These are phyloP conservation scores for Semicossyphus pulcher DNA, from an alignment of 2,113 vertebrate genomes.

Conservation along the genomic window DNA sequence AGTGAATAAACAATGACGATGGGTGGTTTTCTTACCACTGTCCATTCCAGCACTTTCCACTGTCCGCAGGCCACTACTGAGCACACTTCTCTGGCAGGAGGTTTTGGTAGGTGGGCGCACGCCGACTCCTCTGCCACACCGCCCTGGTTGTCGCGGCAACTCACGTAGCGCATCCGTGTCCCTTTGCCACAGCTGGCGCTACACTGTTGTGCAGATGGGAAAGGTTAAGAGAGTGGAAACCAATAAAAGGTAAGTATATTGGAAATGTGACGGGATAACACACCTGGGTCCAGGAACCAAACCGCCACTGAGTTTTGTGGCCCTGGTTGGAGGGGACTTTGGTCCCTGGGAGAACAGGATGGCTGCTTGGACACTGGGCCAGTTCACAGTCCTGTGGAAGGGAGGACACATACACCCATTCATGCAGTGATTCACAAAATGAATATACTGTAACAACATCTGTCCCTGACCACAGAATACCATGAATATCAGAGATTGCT, in stretches of 20 bases:
- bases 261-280: slow-evolving; percentile 39
- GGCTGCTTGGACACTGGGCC: slow-evolving; percentile 86
- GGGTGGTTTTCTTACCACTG: slow-evolving; percentile 85
- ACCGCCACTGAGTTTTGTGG: slow-evolving; percentile 96
- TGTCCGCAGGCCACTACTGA: slow-evolving; percentile 90
- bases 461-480: slow-evolving; percentile 56
- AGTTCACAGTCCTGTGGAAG: slow-evolving; percentile 92
- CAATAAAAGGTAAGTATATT: not conserved
- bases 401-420: slow-evolving; percentile 54
- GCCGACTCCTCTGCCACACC: slow-evolving; percentile 92
- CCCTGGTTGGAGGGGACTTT: slow-evolving; percentile 81
- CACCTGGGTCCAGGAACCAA: slow-evolving; percentile 98
- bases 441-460: slow-evolving; percentile 69
- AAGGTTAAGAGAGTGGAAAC: not conserved
- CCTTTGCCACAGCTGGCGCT: slow-evolving; percentile 96
- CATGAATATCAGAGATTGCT: slow-evolving; percentile 56
- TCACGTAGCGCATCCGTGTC: slow-evolving; percentile 95
- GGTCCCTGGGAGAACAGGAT: slow-evolving; percentile 83
- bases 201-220: slow-evolving; percentile 84
- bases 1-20: not conserved
- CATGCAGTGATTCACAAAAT: slow-evolving; percentile 65
- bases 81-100: slow-evolving; percentile 90
- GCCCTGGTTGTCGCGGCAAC: slow-evolving; percentile 95
- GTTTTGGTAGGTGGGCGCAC: slow-evolving; percentile 89
- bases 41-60: slow-evolving; percentile 98